Base-by-base conservation (phyloP, 2,797 vertebrate genomes). In the Cephalopachus bancanus region DNA sequence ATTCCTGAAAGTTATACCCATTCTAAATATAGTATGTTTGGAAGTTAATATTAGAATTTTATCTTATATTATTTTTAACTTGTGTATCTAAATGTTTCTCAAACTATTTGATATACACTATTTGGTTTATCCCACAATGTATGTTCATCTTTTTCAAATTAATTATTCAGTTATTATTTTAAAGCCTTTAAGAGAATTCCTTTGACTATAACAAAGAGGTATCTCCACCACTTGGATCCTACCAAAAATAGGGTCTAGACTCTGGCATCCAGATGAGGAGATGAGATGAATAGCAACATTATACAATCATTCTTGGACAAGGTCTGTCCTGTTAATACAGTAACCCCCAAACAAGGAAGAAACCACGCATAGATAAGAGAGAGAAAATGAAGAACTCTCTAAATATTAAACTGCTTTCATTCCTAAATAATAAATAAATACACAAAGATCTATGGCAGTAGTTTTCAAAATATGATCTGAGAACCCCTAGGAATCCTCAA, bases 381-480 rank as follows among this genome's bases (percentile, higher is more conserved):
- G 33, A 95, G 44, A 74, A 51, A 91, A 71, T 17, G 76, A 20
- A 65, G 22, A 86, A 60, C 20, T 57, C 22, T 8, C 37, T 62
- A 76, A 93, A 83, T 64, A 8, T 51, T 80, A 62, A 65, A 85
- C 76, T 83, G 4, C 33, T 92, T 85, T 85, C 26, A 85, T 89
- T 80, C 28, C 67, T 26, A 28, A 86, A 57, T 10, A 89, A 44
- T 44, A 96, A 75, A 69, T 51, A 93, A 93, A 85, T 51, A 95
- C 1, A 33, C 10, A 44, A 93, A 93, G 17, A 83, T 88, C 51
- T 79, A 79, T 14, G 44, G 37, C 62, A 93, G 49, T 11, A 44
- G n/a, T 95, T 71, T 33, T 95, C 87, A 64, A 72, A 89, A 89
- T 60, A 59, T 78, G 22, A 49, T 83, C 57, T 57, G 67, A 93